phyloP scores from a whole-genome alignment of 2,888 invertebrate species.

The Horisme vitalbata region DNA sequence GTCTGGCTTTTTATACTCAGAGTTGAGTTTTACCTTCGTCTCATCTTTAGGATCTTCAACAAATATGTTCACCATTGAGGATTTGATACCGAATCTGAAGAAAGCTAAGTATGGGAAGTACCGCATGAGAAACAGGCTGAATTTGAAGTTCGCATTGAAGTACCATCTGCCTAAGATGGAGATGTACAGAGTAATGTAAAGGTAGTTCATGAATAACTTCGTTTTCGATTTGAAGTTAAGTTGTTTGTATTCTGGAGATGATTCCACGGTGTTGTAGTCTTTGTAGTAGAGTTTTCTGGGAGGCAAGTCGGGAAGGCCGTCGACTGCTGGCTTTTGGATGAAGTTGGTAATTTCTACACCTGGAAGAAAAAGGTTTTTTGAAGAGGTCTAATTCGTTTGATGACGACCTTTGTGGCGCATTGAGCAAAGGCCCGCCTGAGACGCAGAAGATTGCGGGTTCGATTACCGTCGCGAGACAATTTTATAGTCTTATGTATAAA shows the following conservation, averaged over 20 bases:
- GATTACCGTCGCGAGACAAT: too few relatives aligned
- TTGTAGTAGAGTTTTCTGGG: constrained; percentile 60
- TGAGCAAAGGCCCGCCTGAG: too few relatives aligned
- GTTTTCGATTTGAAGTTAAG: constrained; percentile 51
- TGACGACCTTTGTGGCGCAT: too few relatives aligned
- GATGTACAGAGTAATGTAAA: constrained; percentile 55
- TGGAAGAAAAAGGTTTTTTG: constrained; percentile 33
- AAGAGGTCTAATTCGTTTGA: constrained; percentile 1
- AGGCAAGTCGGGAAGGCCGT: constrained; percentile 46
- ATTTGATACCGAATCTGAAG: constrained; percentile 83
- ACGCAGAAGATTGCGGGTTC: too few relatives aligned
- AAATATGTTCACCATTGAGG: constrained; percentile 84
- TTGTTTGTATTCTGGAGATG: constrained; percentile 67
- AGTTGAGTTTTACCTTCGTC: constrained; percentile 55
- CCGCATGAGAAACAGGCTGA: constrained; percentile 84
- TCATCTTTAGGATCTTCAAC: constrained; percentile 62
- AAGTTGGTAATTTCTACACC: constrained; percentile 56
- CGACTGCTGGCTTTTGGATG: constrained; percentile 48
- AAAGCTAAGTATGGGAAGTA: constrained; percentile 88
- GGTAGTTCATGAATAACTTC: constrained; percentile 46
- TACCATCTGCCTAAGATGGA: constrained; percentile 81
- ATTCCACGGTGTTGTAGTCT: constrained; percentile 68
- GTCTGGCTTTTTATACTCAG: constrained; percentile 52
- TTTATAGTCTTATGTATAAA: too few relatives aligned
- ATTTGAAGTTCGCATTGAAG: constrained; percentile 83